A percentile compares a stretch with the other conserved stretches of the same genome.
Conservation (phyloP, 2,797 vertebrate species). For the Taeniopygia guttata region DNA sequence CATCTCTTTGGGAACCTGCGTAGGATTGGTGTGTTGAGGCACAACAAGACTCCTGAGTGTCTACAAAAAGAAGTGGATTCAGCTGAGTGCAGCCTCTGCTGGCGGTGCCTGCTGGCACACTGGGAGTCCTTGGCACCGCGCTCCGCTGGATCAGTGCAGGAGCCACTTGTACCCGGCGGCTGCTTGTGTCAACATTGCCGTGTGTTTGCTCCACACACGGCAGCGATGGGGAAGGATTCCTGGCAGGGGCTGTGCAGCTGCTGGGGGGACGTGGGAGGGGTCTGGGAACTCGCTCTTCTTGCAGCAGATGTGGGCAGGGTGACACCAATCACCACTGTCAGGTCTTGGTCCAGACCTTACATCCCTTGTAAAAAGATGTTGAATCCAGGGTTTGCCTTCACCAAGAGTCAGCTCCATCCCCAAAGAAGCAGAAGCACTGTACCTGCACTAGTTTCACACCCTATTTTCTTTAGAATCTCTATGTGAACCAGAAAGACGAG, state of each 20-base stretch:
- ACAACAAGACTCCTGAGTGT: not conserved
- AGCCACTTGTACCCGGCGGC: not conserved
- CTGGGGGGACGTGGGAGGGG: not conserved
- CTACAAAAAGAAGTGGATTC: not conserved
- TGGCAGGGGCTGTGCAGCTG: not conserved
- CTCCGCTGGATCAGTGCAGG: not conserved
- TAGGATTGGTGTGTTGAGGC: not conserved
- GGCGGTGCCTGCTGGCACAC: conserved; percentile 13
- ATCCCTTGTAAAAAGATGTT: not conserved
- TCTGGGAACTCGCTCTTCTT: accelerated
- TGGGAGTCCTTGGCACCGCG: not conserved
- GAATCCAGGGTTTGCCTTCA: not conserved
- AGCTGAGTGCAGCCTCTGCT: not conserved
- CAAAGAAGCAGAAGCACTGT: not conserved
- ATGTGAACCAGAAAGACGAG: not conserved
- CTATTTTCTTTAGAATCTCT: not conserved
- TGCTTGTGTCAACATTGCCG: not conserved
- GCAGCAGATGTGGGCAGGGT: not conserved
- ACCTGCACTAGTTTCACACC: not conserved
- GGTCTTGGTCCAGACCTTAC: not conserved
- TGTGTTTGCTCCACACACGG: not conserved
- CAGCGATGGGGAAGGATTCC: accelerated
- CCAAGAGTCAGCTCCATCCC: not conserved
- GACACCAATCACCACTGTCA: not conserved
- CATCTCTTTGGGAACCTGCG: not conserved